Base-by-base conservation (phyloP, 2,888 invertebrate genomes). In the Geophilus truncorum region DNA sequence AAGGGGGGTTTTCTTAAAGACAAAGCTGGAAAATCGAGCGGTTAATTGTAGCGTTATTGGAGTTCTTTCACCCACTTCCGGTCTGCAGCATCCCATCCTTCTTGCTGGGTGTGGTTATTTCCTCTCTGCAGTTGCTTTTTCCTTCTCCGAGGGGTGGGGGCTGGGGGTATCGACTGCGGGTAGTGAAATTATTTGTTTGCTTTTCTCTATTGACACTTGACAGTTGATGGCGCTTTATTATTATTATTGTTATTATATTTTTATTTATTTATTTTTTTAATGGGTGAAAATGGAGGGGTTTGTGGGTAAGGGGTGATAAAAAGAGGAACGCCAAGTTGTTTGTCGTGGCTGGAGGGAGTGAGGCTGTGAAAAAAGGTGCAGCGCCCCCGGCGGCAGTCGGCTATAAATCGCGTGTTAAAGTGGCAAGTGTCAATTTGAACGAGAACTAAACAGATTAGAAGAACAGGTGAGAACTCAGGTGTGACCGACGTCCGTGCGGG, bases 351-450 rank as follows among this genome's bases (percentile, higher is more conserved):
- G 6, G 62, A 62, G 62, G 62, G 62, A 28, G 62, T 25, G 25
- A 25, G 70, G 70, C 70, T 25, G 15, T 70, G 70, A 28, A 70
- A 25, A n/a, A 70, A 70, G 28, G 70, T 23, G 25, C 12, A 23
- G 70, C 25, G 70, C 70, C 57, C 70, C 70, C 28, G 70, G 25
- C 70, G 70, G 28, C 70, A 10, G 25, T 28, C 28, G 70, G 70
- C 70, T 25, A 70, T 70, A 70, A 70, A 70, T 70, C 70, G 70
- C 70, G 70, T 70, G 70, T 70, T 70, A 70, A 70, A 70, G 70
- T 70, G 70, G 70, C 70, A 70, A 70, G 70, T 70, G 70, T 70
- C 70, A 70, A 70, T 70, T 70, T 70, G 70, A 70, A 70, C 70
- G 25, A 28, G 70, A 70, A 70, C 70, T 70, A 70, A 70, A 70